phyloP scores from a whole-genome alignment of 2,888 invertebrate genomes.

The Himalopsyche anomala region DNA sequence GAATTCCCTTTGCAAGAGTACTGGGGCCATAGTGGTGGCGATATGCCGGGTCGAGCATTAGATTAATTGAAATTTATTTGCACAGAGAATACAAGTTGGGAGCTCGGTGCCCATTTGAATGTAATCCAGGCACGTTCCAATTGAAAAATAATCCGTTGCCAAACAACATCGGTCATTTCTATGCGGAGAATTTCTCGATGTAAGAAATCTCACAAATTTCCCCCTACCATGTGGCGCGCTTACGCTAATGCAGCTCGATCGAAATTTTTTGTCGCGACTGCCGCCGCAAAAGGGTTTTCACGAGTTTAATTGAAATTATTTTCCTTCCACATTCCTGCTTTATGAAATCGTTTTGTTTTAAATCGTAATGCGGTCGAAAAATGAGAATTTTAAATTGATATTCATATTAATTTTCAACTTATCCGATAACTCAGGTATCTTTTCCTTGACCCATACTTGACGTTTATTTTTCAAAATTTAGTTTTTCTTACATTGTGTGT shows the following conservation, averaged over 20 bases:
- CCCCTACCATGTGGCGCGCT: not conserved
- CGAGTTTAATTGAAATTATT: not conserved
- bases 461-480: too few relatives aligned
- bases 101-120: constrained; percentile 53
- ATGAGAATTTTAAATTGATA: too few relatives aligned
- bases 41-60: constrained; percentile 53
- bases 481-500: too few relatives aligned
- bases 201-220: constrained; percentile 34
- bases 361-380: not conserved
- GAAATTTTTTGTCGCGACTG: not conserved
- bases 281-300: not conserved
- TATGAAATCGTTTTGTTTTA: not conserved
- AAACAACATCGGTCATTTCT: constrained; percentile 63
- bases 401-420: too few relatives aligned
- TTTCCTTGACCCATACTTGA: too few relatives aligned
- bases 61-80: constrained; percentile 66
- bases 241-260: constrained; percentile 5
- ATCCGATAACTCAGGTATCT: too few relatives aligned
- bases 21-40: not conserved
- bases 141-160: constrained; percentile 64
- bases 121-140: constrained; percentile 65
- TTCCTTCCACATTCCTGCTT: not conserved
- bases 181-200: constrained; percentile 17
- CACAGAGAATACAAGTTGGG: constrained; percentile 58
- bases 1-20: constrained; percentile 15